Evolutionary conservation across 2,888 invertebrate genomes (phyloP).

Genomic region (Ceriagrion tenellum): DNA sequence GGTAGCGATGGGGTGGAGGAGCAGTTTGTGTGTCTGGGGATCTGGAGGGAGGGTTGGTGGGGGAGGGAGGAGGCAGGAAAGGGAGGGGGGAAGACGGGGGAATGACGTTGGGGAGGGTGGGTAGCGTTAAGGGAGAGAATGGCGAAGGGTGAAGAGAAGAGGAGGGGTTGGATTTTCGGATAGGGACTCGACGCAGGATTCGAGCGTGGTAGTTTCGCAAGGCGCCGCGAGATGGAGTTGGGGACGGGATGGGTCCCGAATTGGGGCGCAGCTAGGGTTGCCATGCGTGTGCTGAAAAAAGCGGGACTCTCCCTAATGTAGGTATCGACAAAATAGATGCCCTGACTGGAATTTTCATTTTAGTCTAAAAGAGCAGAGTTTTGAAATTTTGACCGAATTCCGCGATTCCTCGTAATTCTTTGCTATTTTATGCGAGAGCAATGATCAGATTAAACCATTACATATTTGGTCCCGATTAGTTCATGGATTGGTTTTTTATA

Average conservation of each 20-base stretch:
- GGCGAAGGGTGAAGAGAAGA: background rate
- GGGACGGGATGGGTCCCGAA: background rate
- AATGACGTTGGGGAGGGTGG: background rate
- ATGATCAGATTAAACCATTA: too few relatives aligned
- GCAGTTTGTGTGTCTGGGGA: background rate
- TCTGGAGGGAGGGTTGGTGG: background rate
- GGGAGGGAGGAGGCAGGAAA: background rate
- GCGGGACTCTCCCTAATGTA: background rate
- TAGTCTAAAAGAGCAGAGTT: too few relatives aligned
- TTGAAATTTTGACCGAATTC: too few relatives aligned
- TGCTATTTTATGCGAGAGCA: too few relatives aligned
- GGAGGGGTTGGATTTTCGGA: background rate
- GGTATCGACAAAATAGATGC: too few relatives aligned
- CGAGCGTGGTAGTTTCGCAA: background rate
- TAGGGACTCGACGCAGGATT: background rate
- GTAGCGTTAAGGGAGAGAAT: background rate
- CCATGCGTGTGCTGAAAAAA: background rate
- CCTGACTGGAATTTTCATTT: too few relatives aligned
- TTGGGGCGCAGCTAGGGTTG: background rate
- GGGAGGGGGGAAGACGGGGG: background rate
- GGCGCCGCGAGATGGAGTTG: slow-evolving; percentile 52
- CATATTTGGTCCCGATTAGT: too few relatives aligned
- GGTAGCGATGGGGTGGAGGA: background rate
- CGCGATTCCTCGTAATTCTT: too few relatives aligned
- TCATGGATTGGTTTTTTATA: too few relatives aligned